Evolutionary conservation across 2,888 invertebrate genomes (phyloP).

Genomic region (Cinara cedri): DNA sequence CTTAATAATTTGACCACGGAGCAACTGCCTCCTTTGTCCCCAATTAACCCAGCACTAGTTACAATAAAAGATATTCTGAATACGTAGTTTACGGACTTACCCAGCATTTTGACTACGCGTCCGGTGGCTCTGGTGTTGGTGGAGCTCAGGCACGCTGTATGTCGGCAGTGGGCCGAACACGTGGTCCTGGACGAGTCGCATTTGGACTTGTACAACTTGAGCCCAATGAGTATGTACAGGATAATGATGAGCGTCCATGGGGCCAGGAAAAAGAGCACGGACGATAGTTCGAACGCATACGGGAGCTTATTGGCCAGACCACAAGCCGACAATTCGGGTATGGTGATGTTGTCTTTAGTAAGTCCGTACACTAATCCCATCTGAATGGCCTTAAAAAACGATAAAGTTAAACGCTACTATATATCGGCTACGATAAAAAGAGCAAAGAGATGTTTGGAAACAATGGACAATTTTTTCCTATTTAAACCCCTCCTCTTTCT

Average conservation of each 20-base stretch:
- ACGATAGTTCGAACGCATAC: slow-evolving; percentile 69
- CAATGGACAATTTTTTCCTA: not conserved
- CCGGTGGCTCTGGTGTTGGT: slow-evolving; percentile 62
- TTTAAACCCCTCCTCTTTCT: not conserved
- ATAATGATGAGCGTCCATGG: slow-evolving; percentile 70
- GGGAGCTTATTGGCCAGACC: slow-evolving; percentile 68
- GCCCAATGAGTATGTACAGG: slow-evolving; percentile 67
- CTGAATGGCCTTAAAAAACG: slow-evolving; percentile 60
- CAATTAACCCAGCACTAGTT: no score
- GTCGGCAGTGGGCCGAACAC: slow-evolving; percentile 60
- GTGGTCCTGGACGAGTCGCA: slow-evolving; percentile 58
- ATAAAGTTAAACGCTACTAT: not conserved
- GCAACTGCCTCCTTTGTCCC: no score
- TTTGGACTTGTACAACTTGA: slow-evolving; percentile 66
- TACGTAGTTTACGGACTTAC: slow-evolving; percentile 65
- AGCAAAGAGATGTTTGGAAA: not conserved
- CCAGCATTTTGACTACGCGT: slow-evolving; percentile 76
- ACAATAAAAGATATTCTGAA: no score
- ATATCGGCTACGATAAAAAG: not conserved
- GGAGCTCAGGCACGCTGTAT: slow-evolving; percentile 59
- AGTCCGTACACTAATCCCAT: slow-evolving; percentile 69
- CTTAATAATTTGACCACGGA: no score
- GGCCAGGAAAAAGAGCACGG: slow-evolving; percentile 69
- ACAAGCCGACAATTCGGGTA: slow-evolving; percentile 67
- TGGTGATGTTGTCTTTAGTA: slow-evolving; percentile 63